A percentile compares a stretch with the other conserved stretches of the same genome.
phyloP scores from a whole-genome alignment of 2,113 vertebrate genomes.

The Strix aluco region DNA sequence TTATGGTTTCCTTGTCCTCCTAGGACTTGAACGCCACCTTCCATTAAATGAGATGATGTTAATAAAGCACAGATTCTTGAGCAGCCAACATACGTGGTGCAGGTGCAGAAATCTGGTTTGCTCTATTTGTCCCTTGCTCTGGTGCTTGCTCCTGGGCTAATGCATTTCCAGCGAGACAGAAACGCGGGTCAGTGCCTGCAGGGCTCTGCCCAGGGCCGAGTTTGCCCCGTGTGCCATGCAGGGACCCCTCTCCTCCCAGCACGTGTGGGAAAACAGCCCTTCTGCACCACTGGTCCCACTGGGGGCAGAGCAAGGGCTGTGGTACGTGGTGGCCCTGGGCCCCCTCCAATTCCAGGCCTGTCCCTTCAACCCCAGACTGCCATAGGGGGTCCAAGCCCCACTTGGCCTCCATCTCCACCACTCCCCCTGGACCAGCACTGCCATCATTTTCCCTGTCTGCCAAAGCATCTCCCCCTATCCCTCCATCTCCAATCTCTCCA shows the following conservation, averaged over 20 bases:
- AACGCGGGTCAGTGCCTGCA: neutral
- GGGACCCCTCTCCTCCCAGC: neutral
- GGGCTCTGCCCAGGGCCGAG: neutral
- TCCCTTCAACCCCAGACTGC: neutral
- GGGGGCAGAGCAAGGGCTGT: neutral
- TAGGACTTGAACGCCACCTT: neutral
- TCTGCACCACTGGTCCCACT: neutral
- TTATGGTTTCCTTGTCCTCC: neutral
- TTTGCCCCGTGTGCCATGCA: neutral
- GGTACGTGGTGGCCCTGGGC: neutral
- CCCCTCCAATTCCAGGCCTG: neutral
- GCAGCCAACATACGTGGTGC: rapidly evolving
- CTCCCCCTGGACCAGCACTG: neutral
- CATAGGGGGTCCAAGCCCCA: neutral
- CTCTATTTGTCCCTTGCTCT: neutral
- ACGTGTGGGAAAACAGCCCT: neutral
- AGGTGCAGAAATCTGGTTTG: neutral
- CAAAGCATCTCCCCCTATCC: neutral
- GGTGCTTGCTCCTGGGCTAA: neutral
- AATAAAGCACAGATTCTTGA: neutral
- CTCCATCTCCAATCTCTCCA: neutral
- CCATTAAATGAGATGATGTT: neutral
- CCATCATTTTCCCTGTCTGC: neutral
- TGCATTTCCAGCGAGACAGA: neutral
- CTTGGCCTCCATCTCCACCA: neutral